Evolutionary conservation across 2,113 vertebrate genomes (phyloP).

Genomic region (Phalacrocorax brasilianus): DNA sequence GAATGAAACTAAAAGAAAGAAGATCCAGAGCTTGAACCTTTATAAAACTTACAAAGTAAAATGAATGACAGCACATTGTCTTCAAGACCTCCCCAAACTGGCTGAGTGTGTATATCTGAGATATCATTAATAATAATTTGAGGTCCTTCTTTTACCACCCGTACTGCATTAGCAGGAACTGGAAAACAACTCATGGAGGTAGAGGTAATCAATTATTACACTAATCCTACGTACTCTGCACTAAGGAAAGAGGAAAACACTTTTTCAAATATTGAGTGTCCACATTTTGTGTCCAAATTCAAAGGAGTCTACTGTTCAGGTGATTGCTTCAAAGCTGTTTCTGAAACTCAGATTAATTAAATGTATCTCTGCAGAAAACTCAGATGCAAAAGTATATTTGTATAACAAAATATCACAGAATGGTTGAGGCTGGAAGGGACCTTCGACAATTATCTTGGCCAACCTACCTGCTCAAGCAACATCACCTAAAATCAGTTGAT

Average conservation of each 20-base stretch:
- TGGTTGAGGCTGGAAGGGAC: background rate
- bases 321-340: background rate
- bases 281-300: background rate
- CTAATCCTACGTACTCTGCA: background rate
- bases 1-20: background rate
- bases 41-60: slow-evolving; percentile 10
- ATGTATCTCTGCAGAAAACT: background rate
- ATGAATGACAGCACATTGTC: background rate
- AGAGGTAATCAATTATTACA: background rate
- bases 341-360: background rate
- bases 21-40: background rate
- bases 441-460: background rate
- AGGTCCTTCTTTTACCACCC: background rate
- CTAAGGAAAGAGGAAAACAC: background rate
- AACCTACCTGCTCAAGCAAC: background rate
- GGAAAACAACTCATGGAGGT: background rate
- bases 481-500: background rate
- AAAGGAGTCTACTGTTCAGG: background rate
- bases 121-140: background rate
- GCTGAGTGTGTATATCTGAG: background rate
- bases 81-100: background rate
- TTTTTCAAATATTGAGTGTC: background rate
- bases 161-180: background rate
- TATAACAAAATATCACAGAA: background rate
- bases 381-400: background rate